phyloP scores from a whole-genome alignment of 2,797 vertebrate genomes.

The Anableps anableps region DNA sequence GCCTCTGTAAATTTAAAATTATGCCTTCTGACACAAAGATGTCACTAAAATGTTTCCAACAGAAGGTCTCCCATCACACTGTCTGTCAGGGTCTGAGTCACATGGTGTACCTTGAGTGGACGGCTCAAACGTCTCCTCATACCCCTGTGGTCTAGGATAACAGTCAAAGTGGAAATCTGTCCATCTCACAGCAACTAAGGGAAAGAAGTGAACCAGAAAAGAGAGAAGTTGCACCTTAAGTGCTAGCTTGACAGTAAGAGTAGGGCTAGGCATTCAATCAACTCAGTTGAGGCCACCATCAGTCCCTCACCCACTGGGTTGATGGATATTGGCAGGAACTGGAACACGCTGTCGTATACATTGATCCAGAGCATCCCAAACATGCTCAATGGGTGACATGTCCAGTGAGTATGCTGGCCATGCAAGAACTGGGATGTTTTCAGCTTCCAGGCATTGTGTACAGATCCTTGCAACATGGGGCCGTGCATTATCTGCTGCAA shows the following conservation, averaged over 20 bases:
- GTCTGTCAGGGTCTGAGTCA: constrained; percentile 43
- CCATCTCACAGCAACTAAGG: constrained; percentile 17
- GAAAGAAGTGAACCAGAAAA: constrained; percentile 29
- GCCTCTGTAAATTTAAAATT: constrained; percentile 40
- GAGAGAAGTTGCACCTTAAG: constrained; percentile 30
- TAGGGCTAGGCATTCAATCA: constrained; percentile 60
- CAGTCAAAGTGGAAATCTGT: constrained; percentile 50
- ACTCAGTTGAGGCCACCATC: constrained; percentile 69
- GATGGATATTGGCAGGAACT: no score
- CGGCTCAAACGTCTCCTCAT: constrained; percentile 39
- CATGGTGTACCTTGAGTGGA: constrained; percentile 37
- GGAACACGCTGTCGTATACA: no score
- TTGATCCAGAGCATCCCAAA: no score
- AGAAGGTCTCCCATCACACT: constrained; percentile 22
- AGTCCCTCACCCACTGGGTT: constrained; percentile 65
- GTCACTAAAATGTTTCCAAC: constrained; percentile 37
- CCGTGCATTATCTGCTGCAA: no score
- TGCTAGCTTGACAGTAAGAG: constrained; percentile 48
- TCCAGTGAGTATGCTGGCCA: no score
- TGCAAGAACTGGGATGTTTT: no score
- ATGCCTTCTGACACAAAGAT: constrained; percentile 48
- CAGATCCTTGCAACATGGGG: no score
- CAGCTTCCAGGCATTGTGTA: no score
- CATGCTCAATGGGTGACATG: no score
- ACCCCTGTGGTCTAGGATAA: constrained; percentile 26